A percentile compares a stretch with the other conserved stretches of the same genome.
Evolutionary conservation across 2,797 vertebrate genomes (phyloP).

Genomic region (Lagorchestes hirsutus): DNA sequence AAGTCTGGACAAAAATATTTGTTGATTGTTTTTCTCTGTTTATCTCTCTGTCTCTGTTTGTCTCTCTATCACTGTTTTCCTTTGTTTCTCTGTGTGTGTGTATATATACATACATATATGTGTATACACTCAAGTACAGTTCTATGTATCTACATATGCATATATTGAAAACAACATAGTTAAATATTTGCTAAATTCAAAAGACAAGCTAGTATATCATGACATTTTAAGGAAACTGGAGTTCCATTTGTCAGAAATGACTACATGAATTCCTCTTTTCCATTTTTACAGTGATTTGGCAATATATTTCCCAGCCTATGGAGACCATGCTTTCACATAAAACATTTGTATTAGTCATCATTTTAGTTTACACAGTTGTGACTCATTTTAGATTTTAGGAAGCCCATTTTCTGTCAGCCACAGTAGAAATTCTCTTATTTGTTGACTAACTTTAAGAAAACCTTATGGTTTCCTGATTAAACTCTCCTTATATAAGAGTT

Average conservation of each 20-base stretch:
- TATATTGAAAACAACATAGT: not conserved
- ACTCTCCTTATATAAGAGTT: not conserved
- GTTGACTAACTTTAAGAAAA: not conserved
- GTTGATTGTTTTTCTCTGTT: not conserved
- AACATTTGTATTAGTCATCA: not conserved
- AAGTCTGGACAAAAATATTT: not conserved
- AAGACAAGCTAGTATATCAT: not conserved
- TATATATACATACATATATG: not conserved
- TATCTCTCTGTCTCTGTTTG: not conserved
- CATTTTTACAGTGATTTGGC: not conserved
- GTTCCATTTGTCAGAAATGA: not conserved
- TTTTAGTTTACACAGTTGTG: not conserved
- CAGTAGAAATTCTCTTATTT: constrained; percentile 5
- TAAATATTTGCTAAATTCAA: not conserved
- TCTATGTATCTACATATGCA: not conserved
- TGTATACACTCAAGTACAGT: not conserved
- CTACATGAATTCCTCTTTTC: not conserved
- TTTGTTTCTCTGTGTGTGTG: not conserved
- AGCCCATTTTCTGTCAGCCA: not conserved
- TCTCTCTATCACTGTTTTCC: too few species aligned
- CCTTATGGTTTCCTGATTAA: constrained; percentile 23
- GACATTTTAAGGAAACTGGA: not conserved
- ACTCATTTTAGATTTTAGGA: not conserved
- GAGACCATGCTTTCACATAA: not conserved
- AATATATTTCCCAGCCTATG: not conserved